phyloP scores from a whole-genome alignment of 2,797 vertebrate genomes.

The Coendou prehensilis region DNA sequence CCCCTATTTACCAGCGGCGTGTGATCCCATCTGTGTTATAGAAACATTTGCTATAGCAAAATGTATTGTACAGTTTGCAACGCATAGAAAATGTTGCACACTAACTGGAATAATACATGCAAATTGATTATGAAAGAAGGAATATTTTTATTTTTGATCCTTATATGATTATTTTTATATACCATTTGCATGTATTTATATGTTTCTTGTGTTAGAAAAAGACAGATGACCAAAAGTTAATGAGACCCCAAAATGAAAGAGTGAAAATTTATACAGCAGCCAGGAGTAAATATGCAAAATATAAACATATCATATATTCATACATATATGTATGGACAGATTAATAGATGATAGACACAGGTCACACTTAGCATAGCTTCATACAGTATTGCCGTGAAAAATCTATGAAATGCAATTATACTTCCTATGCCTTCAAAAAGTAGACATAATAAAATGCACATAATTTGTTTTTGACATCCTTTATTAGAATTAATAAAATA shows the following conservation, averaged over 20 bases:
- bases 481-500: conserved; percentile 4
- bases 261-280: background rate
- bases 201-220: background rate
- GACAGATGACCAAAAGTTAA: background rate
- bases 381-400: background rate
- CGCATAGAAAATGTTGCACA: background rate
- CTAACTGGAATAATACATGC: background rate
- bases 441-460: background rate
- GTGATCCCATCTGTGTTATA: background rate
- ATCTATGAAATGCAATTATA: background rate
- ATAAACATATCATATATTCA: background rate
- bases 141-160: background rate
- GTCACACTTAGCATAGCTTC: background rate
- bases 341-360: background rate
- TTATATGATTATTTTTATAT: background rate
- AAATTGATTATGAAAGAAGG: background rate
- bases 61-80: background rate
- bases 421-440: background rate
- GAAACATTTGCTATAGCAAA: background rate
- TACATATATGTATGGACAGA: background rate
- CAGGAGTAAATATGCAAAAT: background rate
- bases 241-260: background rate
- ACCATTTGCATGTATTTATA: background rate
- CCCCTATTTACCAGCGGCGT: background rate
- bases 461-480: background rate